Evolutionary conservation across 2,113 vertebrate genomes (phyloP), one percentile per base, ranked within the genome.

Genomic region (Poecilia latipinna): DNA sequence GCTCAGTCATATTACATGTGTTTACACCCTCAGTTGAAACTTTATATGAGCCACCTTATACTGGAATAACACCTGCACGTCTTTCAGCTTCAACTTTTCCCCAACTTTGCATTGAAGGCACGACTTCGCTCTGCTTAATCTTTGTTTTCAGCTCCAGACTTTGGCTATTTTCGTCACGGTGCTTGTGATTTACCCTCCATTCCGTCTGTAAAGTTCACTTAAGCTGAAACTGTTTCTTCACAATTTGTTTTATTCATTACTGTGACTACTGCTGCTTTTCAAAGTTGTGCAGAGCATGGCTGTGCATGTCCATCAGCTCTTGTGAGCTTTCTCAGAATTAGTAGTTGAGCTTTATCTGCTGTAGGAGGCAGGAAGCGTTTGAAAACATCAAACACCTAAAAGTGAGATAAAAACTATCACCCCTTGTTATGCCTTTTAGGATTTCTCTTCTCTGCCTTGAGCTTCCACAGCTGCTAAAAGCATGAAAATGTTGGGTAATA

Each of bases 381-480:
- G 61, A 63, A 63, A 32, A 24, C 65, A 24, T 37, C 35, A 35
- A 2, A 65, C 66, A 61, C 76, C 70, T 65, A 71, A 70, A 85
- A 84, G 85, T 71, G 80, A 82, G 26, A 73, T 71, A 83, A 84
- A 86, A 88, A 83, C 68, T 68, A 80, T 75, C 83, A 44, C 86
- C 90, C 90, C 90, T 89, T 86, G 74, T 78, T 82, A 28, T 70
- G 35, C 60, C 68, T 71, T 37, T 65, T 67, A 65, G 54, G 48
- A 70, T 37, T 68, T 77, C 70, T 48, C 69, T 61, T 51, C 67
- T 65, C 61, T 24, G 33, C 19, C 70, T 78, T 42, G 22, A 35
- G 61, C 33, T 77, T 73, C 75, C 82, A 73, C 67, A 78, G 75
- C 86, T 72, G 51, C 68, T 76, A 70, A 32, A 85, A 51, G 86